phyloP scores from a whole-genome alignment of 2,797 vertebrate genomes.

The Apodemus agrarius region DNA sequence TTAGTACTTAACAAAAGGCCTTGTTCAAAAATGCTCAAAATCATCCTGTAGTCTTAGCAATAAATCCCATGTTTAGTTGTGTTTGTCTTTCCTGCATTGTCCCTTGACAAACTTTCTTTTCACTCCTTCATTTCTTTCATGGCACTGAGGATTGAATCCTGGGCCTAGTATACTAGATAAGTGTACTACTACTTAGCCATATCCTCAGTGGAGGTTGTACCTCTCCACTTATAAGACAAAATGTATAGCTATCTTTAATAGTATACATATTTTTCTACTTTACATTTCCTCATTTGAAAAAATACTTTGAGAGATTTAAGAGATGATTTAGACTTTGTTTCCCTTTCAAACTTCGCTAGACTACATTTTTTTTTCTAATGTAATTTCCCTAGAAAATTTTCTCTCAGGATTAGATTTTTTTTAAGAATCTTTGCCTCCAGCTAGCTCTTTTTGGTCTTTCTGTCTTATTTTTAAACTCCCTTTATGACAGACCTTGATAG shows the following conservation, averaged over 20 bases:
- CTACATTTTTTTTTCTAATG: background rate
- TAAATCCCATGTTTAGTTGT: background rate
- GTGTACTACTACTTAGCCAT: background rate
- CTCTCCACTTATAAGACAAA: constrained; percentile 23
- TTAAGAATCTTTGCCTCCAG: background rate
- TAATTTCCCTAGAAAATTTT: constrained; percentile 18
- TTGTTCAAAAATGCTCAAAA: constrained; percentile 34
- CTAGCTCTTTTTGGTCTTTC: background rate
- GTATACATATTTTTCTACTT: background rate
- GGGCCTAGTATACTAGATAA: background rate
- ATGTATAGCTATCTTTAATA: constrained; percentile 5
- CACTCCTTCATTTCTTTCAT: background rate
- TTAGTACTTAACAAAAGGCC: background rate
- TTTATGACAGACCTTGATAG: constrained; percentile 27
- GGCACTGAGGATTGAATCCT: background rate
- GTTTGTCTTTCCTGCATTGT: constrained; percentile 1
- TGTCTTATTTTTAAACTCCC: background rate
- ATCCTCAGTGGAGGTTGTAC: background rate
- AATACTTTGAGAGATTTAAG: constrained; percentile 30
- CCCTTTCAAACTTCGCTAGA: background rate
- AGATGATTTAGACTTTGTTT: constrained; percentile 42
- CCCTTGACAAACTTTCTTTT: background rate
- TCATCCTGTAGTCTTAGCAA: background rate
- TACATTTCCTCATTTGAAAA: constrained; percentile 49
- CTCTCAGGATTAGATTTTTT: constrained; percentile 43